Conservation (phyloP, 2,113 vertebrate genomes). For the Coreoperca whiteheadi region DNA sequence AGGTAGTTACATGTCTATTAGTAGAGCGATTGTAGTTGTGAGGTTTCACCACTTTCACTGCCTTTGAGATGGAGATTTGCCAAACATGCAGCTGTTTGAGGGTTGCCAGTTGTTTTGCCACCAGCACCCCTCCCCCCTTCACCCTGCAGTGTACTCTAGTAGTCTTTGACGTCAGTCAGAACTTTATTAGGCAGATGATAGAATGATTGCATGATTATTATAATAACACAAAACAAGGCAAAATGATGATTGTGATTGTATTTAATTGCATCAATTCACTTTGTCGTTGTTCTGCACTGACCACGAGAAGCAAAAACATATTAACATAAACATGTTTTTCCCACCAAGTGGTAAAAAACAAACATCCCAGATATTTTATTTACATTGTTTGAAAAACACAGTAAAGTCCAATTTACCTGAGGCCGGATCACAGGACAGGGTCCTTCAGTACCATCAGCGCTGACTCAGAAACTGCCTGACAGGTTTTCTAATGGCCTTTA, state of each 20-base stretch:
- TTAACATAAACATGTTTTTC: background rate
- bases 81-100: background rate
- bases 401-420: background rate
- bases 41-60: background rate
- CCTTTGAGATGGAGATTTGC: background rate
- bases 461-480: background rate
- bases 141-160: background rate
- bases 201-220: background rate
- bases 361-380: background rate
- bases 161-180: background rate
- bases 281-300: background rate
- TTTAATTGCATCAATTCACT: background rate
- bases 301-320: background rate
- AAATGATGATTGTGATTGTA: background rate
- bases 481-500: background rate
- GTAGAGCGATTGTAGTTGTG: no score
- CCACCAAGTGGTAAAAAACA: background rate
- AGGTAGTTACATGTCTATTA: background rate
- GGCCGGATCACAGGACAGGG: no score
- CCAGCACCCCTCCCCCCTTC: background rate
- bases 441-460: no score
- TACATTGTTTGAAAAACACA: background rate
- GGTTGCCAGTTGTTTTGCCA: background rate
- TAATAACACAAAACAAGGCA: background rate
- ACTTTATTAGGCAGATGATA: background rate